Conservation (phyloP, 1,140 invertebrate genomes). For the Drosophila kanapiae region DNA sequence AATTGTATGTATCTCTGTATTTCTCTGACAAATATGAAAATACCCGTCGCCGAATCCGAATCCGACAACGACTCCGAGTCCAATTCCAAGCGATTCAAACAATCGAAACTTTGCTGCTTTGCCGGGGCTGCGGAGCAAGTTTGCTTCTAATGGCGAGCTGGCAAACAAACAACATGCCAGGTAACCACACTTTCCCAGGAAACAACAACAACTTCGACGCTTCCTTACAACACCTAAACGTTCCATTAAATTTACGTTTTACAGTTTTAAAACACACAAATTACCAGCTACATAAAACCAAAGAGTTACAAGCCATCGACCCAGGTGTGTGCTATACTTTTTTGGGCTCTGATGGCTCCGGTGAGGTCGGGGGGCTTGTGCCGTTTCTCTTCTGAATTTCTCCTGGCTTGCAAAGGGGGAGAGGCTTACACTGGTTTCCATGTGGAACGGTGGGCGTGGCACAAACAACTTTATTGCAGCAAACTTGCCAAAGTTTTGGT, state of each 20-base stretch:
- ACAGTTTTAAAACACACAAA: slow-evolving; percentile 78
- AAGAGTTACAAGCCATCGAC: slow-evolving; percentile 61
- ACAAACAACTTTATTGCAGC: slow-evolving; percentile 76
- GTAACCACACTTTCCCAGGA: slow-evolving; percentile 15
- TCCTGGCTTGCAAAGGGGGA: not conserved
- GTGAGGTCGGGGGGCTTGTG: too few relatives aligned
- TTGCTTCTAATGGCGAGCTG: slow-evolving; percentile 13
- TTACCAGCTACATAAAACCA: slow-evolving; percentile 74
- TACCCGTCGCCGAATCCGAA: not conserved
- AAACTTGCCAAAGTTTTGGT: slow-evolving; percentile 74
- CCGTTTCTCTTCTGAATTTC: not conserved
- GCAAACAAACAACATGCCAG: slow-evolving; percentile 44
- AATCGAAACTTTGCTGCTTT: slow-evolving; percentile 36
- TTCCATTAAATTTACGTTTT: slow-evolving; percentile 81
- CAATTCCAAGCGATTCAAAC: slow-evolving; percentile 14
- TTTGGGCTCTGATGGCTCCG: not conserved
- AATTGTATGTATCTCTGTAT: not conserved
- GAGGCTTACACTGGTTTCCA: not conserved
- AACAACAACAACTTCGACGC: slow-evolving; percentile 25
- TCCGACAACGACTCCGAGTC: not conserved
- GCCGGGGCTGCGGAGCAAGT: slow-evolving; percentile 10
- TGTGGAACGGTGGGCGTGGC: slow-evolving; percentile 43
- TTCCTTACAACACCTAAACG: slow-evolving; percentile 75
- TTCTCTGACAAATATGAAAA: slow-evolving; percentile 23
- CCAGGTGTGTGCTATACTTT: slow-evolving; percentile 31